Evolutionary conservation across 2,113 vertebrate genomes (phyloP), one percentile per base, ranked within the genome.

Genomic region (Nesogale talazaci): DNA sequence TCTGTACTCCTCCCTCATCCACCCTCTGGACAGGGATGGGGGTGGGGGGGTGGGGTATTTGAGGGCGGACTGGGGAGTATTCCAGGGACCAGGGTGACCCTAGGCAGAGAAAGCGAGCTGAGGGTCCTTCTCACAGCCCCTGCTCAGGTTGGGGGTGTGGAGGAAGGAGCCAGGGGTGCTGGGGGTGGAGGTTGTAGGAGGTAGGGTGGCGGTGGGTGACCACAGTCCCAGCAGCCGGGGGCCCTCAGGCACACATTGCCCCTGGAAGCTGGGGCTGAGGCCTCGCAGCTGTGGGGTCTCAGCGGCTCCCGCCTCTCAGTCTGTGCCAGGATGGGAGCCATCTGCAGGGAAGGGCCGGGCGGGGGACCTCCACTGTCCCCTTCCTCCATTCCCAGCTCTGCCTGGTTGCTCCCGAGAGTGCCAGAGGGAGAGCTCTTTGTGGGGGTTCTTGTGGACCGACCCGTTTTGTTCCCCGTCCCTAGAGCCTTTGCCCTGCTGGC

Each of bases 321-420:
- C 75, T 88, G 57, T 90, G 75, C 69, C 77, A 69, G 76, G 96
- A 96, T 40, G 27, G 75, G 93, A 88, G n/a, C 95, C 96, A 96
- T 93, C 94, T 97, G 97, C 95, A 94, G 42, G 52, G 52, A 88
- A 79, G 78, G 94, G 69, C 96, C 89, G 59, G 89, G n/a, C n/a
- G n/a, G n/a, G 94, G 74, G 89, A 61, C 4, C 56, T 63, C 77
- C n/a, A 29, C 72, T 7, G 22, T 17, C 40, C 23, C 34, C 5
- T 38, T 22, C 17, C 61, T 36, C 17, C 25, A 10, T 57, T 57
- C 19, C 3, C 63, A 4, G 9, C 16, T 57, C n/a, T n/a, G 27
- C n/a, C 52, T 20, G 5, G 56, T 83, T 34, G 63, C 52, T 86
- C 40, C 56, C n/a, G 79, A 63, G 38, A 63, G 69, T 40, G 61